Evolutionary conservation across 1,140 invertebrate species (phyloP), one percentile per base, ranked within the genome.

Genomic region (Drosophila equinoxialis): DNA sequence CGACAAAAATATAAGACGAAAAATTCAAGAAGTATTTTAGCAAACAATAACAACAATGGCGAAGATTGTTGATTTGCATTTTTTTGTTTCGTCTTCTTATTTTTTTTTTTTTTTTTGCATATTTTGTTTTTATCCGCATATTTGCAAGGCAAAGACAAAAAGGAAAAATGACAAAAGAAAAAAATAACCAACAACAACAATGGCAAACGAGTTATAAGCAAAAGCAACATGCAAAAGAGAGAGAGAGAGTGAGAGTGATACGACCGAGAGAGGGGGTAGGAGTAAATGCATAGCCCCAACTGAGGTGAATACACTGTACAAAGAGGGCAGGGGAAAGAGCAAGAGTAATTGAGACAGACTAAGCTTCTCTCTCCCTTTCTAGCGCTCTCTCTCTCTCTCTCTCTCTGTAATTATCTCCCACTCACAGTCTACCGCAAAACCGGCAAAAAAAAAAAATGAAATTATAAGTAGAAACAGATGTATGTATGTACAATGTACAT

Each of bases 41-140:
- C 45, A 26, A 41, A 26, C 60, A 61, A 26, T 13, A 48, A 45
- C 23, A 64, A 33, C 69, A 45, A 35, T n/a, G 20, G 7, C 14
- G 2, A 57, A 14, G 37, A 51, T 17, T 10, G 37, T 20, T 10
- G 37, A 13, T 39, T 39, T 4, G 37, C 30, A 39, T 42, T 62
- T 61, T 62, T 55, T 42, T n/a, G 0, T 30, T 42, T 45, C 42
- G 6, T 13, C 14, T 17, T 45, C 42, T 45, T 45, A 17, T 48
- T 10, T 20, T 65, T 17, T 48, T 51, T 65, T 30, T 0, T 30
- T 30, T 30, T 76, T 79, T 79, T 71, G 76, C 68, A 79, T 76
- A 79, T 79, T 79, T 79, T 79, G 73, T 76, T 79, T 79, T 79
- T 76, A 79, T 75, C 76, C 68, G 57, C 73, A 72, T 42, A 71